Evolutionary conservation across 2,797 vertebrate genomes (phyloP).

Genomic region (Echiichthys vipera): DNA sequence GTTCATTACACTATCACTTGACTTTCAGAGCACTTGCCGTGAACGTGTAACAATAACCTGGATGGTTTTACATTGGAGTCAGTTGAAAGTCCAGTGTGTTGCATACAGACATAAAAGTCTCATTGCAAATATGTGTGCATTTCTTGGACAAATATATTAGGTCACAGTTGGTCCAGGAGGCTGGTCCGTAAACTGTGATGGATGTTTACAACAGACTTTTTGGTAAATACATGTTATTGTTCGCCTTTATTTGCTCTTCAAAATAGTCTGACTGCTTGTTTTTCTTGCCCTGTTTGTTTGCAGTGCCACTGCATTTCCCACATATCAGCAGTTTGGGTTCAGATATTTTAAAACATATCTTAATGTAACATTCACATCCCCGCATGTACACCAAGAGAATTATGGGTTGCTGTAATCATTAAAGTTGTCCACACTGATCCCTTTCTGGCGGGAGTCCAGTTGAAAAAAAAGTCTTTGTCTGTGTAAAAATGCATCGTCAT

Average conservation of each 20-base stretch:
- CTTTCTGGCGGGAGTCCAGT: background rate
- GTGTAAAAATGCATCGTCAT: background rate
- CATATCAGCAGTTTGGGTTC: background rate
- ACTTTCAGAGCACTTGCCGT: too few species aligned
- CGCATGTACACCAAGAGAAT: background rate
- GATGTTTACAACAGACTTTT: background rate
- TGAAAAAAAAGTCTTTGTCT: background rate
- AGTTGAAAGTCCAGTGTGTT: too few species aligned
- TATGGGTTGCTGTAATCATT: background rate
- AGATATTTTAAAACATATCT: background rate
- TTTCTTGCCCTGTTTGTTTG: background rate
- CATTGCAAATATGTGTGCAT: too few species aligned
- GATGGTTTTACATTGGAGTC: too few species aligned
- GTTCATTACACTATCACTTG: too few species aligned
- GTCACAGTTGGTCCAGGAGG: background rate
- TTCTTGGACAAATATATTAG: background rate
- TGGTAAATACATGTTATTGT: background rate
- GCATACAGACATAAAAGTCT: too few species aligned
- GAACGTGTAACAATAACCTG: too few species aligned
- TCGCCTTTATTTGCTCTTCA: background rate
- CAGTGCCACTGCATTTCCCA: background rate
- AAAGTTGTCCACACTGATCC: background rate
- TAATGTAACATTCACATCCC: background rate
- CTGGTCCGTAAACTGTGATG: background rate
- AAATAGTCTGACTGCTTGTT: background rate